These are phyloP conservation scores for Clostera curtula DNA, from an alignment of 2,888 invertebrate genomes.

Conservation along the genomic window DNA sequence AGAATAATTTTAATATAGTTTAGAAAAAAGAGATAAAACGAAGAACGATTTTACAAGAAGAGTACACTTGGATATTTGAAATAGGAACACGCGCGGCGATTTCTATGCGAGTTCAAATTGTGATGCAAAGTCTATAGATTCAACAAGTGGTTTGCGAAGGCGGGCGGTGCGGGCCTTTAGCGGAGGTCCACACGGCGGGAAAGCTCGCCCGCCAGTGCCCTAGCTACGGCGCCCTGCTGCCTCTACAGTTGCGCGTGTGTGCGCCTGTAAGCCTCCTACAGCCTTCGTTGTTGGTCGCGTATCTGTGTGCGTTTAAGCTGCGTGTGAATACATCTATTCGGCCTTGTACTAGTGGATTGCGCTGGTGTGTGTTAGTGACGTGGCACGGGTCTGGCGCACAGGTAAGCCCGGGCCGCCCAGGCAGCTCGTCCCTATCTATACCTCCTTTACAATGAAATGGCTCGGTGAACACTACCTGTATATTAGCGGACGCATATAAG, in stretches of 20 bases:
- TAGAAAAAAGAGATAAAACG: conserved; percentile 16
- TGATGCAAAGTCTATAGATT: conserved; percentile 50
- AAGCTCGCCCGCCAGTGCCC: conserved; percentile 66
- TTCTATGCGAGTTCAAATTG: conserved; percentile 38
- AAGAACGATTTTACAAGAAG: conserved; percentile 17
- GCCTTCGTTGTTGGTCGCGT: conserved; percentile 24
- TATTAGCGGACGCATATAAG: conserved; percentile 44
- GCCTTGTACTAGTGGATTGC: conserved; percentile 14
- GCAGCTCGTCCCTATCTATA: conserved; percentile 54
- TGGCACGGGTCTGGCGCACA: conserved; percentile 59
- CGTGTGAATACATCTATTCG: conserved; percentile 16
- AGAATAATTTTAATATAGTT: conserved; percentile 12
- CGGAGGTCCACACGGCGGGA: conserved; percentile 59
- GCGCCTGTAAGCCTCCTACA: conserved; percentile 24
- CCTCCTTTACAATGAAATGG: conserved; percentile 58
- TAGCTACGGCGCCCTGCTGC: conserved; percentile 31
- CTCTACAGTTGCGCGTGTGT: conserved; percentile 23
- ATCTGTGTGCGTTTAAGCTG: conserved; percentile 16
- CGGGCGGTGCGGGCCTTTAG: conserved; percentile 47
- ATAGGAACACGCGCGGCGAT: conserved; percentile 40
- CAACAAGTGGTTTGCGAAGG: conserved; percentile 65
- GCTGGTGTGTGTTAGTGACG: conserved; percentile 46
- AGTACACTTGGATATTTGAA: conserved; percentile 23
- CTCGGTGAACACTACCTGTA: conserved; percentile 58
- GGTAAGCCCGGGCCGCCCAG: conserved; percentile 66